Evolutionary conservation across 2,113 vertebrate genomes (phyloP), one percentile per base, ranked within the genome.

Genomic region (Misgurnus mizolepis): DNA sequence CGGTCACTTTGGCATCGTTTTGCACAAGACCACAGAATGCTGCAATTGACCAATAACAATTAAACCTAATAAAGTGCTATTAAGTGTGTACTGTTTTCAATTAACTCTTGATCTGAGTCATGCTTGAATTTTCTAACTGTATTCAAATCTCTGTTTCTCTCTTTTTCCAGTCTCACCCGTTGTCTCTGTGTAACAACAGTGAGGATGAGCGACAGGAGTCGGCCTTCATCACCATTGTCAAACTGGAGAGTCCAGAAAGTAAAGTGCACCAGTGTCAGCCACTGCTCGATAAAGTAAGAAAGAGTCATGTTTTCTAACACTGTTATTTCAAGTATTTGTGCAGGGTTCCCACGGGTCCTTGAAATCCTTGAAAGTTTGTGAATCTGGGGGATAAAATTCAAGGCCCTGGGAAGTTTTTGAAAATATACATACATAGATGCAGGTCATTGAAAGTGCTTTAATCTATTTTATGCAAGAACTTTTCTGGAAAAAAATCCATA

Each of bases 151-250:
- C 12, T 61, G 22, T 76, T 55, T 80, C 27, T 78, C 49, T 89
- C 71, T 86, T 62, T 77, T 66, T 39, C 0, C 93, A 99, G 98
- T 99, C 96, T 85, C 98, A 99, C 88, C 98, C 98, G 0, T 88
- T 99, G 75, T 99, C 95, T 87, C 92, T 99, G 88, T 99, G 98
- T 91, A 99, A 99, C 88, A 96, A 96, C 83, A 99, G 98, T 0
- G 97, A 99, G 68, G 97, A 99, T 77, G 97, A 99, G n/a, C 94
- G 95, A 45, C 95, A 95, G 0, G 95, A 97, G 7, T 93, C 90
- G 0, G 93, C 92, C 68, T 98, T 98, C 90, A 95, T 99, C 94
- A 96, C 95, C 90, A 98, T 99, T 1, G 96, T 99, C 90, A 99
- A 99, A 88, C 94, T 99, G 84, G 97, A 98, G 76, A 93, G 93